Evolutionary conservation across 2,113 vertebrate species (phyloP).

Genomic region (Larimichthys polyactis): DNA sequence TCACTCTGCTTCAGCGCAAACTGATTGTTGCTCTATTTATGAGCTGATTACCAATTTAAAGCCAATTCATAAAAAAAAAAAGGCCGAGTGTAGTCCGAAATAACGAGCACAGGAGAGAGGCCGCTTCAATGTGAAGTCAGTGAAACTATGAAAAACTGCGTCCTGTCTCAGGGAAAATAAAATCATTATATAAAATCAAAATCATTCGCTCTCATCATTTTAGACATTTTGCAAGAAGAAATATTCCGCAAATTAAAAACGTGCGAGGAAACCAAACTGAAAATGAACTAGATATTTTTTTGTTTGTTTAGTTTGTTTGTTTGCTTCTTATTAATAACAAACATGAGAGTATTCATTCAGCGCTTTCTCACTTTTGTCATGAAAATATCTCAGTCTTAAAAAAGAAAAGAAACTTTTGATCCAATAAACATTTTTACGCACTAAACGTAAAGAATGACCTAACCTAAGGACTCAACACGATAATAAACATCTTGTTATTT

Average conservation of each 20-base stretch:
- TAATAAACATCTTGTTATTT: neutral
- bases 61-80: constrained; percentile 67
- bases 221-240: neutral
- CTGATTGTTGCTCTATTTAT: constrained; percentile 61
- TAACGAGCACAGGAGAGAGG: neutral
- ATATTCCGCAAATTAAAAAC: neutral
- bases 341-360: neutral
- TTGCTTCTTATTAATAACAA: no score
- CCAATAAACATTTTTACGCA: no score
- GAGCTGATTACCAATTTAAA: constrained; percentile 69
- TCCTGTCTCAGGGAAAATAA: neutral
- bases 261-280: no score
- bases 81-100: neutral
- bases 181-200: neutral
- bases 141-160: neutral
- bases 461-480: neutral
- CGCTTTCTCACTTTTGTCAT: neutral
- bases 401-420: no score
- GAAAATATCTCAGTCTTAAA: no score
- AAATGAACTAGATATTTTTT: no score
- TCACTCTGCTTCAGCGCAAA: constrained; percentile 36
- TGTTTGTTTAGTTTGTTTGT: no score
- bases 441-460: neutral
- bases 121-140: neutral
- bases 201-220: neutral